A percentile compares a stretch with the other conserved stretches of the same genome.
Evolutionary conservation across 1,140 invertebrate genomes (phyloP).

Genomic region (Lordiphosa stackelbergi): DNA sequence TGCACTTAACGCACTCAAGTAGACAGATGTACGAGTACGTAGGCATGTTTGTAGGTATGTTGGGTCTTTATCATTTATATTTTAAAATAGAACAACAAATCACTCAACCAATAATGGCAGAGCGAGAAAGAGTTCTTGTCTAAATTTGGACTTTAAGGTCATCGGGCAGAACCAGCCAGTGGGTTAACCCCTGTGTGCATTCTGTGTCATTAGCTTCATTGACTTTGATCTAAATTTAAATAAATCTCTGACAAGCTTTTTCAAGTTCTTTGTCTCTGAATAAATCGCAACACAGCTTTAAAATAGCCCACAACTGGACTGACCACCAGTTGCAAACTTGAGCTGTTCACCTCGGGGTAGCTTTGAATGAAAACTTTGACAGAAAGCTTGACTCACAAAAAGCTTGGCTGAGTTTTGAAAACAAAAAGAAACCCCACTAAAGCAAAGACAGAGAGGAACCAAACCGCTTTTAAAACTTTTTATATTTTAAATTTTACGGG

Average conservation of each 20-base stretch:
- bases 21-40: not conserved
- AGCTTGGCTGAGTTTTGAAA: too few relatives aligned
- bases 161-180: slow-evolving; percentile 25
- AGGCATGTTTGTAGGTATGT: not conserved
- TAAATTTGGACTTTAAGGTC: slow-evolving; percentile 61
- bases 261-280: too few relatives aligned
- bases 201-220: slow-evolving; percentile 42
- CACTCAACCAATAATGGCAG: slow-evolving; percentile 1
- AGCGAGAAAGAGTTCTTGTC: not conserved
- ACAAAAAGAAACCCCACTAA: too few relatives aligned
- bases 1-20: slow-evolving; percentile 37
- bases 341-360: too few relatives aligned
- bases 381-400: too few relatives aligned
- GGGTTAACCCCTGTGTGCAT: slow-evolving; percentile 12
- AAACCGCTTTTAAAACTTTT: too few relatives aligned
- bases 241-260: slow-evolving; percentile 7
- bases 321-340: too few relatives aligned
- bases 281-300: too few relatives aligned
- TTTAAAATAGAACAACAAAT: slow-evolving; percentile 15
- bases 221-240: slow-evolving; percentile 68
- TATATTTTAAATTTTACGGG: too few relatives aligned
- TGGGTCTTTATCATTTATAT: slow-evolving; percentile 8
- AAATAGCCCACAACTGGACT: too few relatives aligned
- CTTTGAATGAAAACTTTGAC: too few relatives aligned
- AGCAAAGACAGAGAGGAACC: too few relatives aligned